Evolutionary conservation across 1,140 invertebrate genomes (phyloP).

Genomic region (Papilio polyxenes): DNA sequence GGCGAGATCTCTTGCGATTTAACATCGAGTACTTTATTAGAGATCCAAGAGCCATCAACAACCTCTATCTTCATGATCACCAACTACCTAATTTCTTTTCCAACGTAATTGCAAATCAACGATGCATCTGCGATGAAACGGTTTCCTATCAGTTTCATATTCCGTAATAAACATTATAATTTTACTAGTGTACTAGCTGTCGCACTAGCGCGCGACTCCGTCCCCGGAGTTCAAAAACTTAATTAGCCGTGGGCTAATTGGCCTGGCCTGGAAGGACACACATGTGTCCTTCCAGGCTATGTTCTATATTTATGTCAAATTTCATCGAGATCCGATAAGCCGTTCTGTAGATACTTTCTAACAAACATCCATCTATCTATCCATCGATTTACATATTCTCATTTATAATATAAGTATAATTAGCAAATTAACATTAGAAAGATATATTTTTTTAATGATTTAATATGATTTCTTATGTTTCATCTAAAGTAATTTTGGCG

Average conservation of each 20-base stretch:
- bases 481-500: background rate
- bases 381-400: background rate
- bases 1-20: conserved; percentile 75
- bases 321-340: too few species aligned
- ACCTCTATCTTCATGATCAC: background rate
- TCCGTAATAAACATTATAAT: background rate
- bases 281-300: too few species aligned
- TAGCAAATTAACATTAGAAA: too few species aligned
- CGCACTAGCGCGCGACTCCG: too few species aligned
- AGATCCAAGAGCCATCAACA: conserved; percentile 20
- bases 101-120: conserved; percentile 2
- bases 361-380: too few species aligned
- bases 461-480: too few species aligned
- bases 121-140: background rate
- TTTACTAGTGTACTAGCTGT: background rate
- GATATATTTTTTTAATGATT: too few species aligned
- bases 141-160: background rate
- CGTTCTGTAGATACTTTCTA: too few species aligned
- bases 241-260: too few species aligned
- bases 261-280: too few species aligned
- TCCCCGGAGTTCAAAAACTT: background rate
- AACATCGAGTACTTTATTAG: conserved; percentile 50
- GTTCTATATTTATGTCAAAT: too few species aligned
- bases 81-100: conserved; percentile 17
- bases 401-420: background rate